Evolutionary conservation across 2,113 vertebrate genomes (phyloP), one percentile per base, ranked within the genome.

Genomic region (Zosterops japonicus): DNA sequence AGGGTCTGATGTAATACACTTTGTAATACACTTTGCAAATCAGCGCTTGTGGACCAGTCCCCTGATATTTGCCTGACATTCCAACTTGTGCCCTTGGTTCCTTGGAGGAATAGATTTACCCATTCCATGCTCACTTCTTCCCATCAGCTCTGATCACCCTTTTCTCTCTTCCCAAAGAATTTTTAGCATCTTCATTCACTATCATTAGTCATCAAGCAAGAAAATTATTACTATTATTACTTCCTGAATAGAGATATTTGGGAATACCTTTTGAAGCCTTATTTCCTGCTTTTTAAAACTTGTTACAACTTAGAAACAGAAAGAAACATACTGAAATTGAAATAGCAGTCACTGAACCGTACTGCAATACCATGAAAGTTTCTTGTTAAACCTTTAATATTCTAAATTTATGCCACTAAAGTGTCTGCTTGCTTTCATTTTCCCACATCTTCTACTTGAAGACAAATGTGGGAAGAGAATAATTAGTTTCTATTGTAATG

Each of bases 401-500:
- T 90, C 39, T 56, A 47, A 90, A 97, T 94, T 80, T 69, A 80
- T 83, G 82, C 39, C 78, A 61, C 39, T 49, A 2, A 74, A 94
- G 7, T 52, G 14, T 75, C 86, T 84, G 89, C 50, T 74, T 72
- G 33, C 84, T 91, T 95, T 93, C 93, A 91, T 78, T 95, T 83
- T 67, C 50, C 52, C 57, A 81, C 31, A 90, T 89, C 60, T 90
- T 63, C 64, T 57, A 57, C 46, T 69, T 77, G 78, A 88, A 93
- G 96, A 95, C 50, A 69, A 95, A 97, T 90, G 87, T 85, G 67
- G 79, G 89, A 93, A 94, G 24, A 80, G 93, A 90, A 79, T 91
- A 97, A 97, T 97, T 95, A 95, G 89, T 88, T 94, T 95, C 84
- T 90, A 60, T 95, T 90, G 84, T 74, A 95, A 95, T 56, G 75